A percentile compares a stretch with the other conserved stretches of the same genome.
These are phyloP conservation scores for Drepanosiphum platanoidis DNA, from an alignment of 2,888 invertebrate species.

Conservation along the genomic window DNA sequence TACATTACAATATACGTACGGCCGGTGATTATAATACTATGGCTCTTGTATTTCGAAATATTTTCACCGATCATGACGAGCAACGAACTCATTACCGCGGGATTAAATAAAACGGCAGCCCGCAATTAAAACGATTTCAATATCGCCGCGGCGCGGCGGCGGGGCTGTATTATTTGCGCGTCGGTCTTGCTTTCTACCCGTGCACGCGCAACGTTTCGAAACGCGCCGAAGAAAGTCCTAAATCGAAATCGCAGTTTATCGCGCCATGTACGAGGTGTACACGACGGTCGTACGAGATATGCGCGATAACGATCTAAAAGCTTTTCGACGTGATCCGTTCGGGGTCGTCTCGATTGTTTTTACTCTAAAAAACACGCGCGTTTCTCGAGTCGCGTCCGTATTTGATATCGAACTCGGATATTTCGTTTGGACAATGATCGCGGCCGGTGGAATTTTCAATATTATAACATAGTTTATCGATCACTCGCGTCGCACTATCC, in stretches of 20 bases:
- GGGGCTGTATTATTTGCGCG: not conserved
- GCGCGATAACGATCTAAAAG: not conserved
- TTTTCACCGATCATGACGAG: not conserved
- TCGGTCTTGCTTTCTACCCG: not conserved
- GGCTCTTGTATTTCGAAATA: not conserved
- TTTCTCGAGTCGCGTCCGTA: too few relatives aligned
- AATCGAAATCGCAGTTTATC: not conserved
- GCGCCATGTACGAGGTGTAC: not conserved
- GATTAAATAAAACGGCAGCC: not conserved
- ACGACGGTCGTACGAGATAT: not conserved
- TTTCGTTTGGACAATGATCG: too few relatives aligned
- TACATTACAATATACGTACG: not conserved
- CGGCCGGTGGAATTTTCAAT: too few relatives aligned
- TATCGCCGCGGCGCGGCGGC: too few relatives aligned
- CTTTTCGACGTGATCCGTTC: too few relatives aligned
- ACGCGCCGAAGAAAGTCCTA: not conserved
- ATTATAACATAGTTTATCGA: too few relatives aligned
- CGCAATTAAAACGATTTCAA: not conserved
- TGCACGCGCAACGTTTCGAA: not conserved
- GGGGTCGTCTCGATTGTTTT: too few relatives aligned
- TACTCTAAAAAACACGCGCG: too few relatives aligned
- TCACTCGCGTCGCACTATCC: too few relatives aligned
- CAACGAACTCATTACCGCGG: not conserved
- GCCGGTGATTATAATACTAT: too few relatives aligned
- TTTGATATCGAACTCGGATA: too few relatives aligned